Evolutionary conservation across 1,140 invertebrate species (phyloP).

Genomic region (Trichonephila inaurata): DNA sequence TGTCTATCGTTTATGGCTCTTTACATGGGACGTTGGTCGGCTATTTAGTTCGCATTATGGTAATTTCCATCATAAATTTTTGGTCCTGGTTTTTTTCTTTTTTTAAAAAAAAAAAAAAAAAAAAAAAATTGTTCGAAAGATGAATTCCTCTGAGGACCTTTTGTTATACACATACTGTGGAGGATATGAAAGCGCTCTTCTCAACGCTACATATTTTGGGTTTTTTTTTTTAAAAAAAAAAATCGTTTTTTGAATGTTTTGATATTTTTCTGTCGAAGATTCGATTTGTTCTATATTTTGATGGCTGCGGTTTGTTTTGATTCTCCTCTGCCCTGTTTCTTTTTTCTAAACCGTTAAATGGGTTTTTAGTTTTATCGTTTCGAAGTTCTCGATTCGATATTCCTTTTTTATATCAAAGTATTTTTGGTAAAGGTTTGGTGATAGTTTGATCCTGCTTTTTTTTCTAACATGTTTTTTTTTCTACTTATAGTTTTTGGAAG

Average conservation of each 20-base stretch:
- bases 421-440: no score
- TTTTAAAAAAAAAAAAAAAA: no score
- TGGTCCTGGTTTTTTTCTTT: not conserved
- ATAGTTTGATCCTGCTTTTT: no score
- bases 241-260: not conserved
- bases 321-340: not conserved
- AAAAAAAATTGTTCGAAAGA: not conserved
- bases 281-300: not conserved
- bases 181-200: not conserved
- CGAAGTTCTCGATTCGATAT: no score
- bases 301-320: not conserved
- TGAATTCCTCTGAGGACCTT: not conserved
- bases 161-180: not conserved
- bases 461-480: no score
- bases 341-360: not conserved
- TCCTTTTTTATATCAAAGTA: no score
- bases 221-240: not conserved
- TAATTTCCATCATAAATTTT: conserved; percentile 37
- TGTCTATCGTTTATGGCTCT: conserved; percentile 15
- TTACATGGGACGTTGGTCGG: conserved; percentile 45
- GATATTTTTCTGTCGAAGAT: not conserved
- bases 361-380: not conserved
- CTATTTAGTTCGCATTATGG: conserved; percentile 59
- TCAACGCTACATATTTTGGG: not conserved
- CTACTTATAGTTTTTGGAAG: no score